Evolutionary conservation across 1,140 invertebrate genomes (phyloP).

Genomic region (Drosophila lowei): DNA sequence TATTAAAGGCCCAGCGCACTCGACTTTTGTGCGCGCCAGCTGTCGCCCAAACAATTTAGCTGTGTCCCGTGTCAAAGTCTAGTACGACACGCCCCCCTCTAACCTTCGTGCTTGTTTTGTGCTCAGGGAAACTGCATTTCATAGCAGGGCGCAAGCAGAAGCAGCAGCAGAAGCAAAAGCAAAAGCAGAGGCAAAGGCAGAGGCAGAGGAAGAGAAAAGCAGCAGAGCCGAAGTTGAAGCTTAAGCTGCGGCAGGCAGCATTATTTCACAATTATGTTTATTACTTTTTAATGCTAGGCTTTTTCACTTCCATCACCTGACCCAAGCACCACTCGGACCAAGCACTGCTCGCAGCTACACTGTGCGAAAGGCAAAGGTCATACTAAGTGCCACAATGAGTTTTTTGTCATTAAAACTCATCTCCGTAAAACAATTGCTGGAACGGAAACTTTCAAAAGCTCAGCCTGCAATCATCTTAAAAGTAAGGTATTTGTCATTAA

Average conservation of each 20-base stretch:
- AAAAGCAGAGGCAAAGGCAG: no score
- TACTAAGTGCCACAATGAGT: no score
- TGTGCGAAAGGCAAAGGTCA: not conserved
- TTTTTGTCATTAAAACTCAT: no score
- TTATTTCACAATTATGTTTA: slow-evolving; percentile 77
- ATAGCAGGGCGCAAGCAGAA: slow-evolving; percentile 13
- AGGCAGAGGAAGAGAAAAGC: no score
- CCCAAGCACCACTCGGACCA: not conserved
- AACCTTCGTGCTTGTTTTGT: slow-evolving; percentile 32
- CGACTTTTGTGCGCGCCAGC: slow-evolving; percentile 63
- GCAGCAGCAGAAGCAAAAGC: no score
- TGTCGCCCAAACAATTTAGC: slow-evolving; percentile 76
- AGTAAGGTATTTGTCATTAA: no score
- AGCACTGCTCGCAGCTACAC: no score
- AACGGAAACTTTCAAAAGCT: no score
- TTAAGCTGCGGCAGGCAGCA: slow-evolving; percentile 10
- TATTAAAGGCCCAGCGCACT: slow-evolving; percentile 68
- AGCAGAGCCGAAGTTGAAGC: slow-evolving; percentile 1
- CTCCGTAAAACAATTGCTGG: no score
- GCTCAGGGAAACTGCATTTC: slow-evolving; percentile 37
- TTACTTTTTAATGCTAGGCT: slow-evolving; percentile 72
- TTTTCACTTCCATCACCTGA: slow-evolving; percentile 41
- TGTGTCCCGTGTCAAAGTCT: slow-evolving; percentile 73
- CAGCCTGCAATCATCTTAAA: no score
- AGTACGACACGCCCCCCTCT: slow-evolving; percentile 45